phyloP scores from a whole-genome alignment of 2,888 invertebrate genomes.

The Ophion costatus region DNA sequence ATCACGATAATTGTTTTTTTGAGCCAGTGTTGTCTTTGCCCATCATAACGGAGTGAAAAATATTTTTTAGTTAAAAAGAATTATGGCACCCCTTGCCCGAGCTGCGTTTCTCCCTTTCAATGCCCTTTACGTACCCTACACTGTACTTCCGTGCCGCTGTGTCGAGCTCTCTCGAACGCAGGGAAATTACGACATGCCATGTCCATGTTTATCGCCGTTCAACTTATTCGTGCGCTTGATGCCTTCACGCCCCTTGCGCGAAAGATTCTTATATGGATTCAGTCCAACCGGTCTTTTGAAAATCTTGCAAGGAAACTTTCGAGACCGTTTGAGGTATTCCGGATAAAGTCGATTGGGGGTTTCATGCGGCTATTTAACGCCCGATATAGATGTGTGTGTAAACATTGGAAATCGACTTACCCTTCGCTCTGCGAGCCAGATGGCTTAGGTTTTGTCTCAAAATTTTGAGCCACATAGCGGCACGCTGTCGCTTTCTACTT shows the following conservation, averaged over 20 bases:
- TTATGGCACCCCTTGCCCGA: too few relatives aligned
- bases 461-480: conserved; percentile 81
- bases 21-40: too few relatives aligned
- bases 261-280: conserved; percentile 16
- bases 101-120: too few relatives aligned
- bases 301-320: conserved; percentile 12
- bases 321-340: not conserved
- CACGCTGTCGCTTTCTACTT: conserved; percentile 67
- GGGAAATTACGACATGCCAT: not conserved
- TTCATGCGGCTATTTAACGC: not conserved
- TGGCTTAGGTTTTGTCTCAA: conserved; percentile 80
- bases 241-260: not conserved
- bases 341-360: not conserved
- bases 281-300: conserved; percentile 27
- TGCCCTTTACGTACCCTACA: too few relatives aligned
- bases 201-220: not conserved
- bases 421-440: conserved; percentile 79
- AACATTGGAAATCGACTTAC: conserved; percentile 72
- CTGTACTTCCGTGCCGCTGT: too few relatives aligned
- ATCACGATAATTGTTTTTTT: too few relatives aligned
- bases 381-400: too few relatives aligned
- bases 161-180: too few relatives aligned
- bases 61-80: too few relatives aligned
- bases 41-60: too few relatives aligned
- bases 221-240: not conserved